These are phyloP conservation scores for Osmerus mordax DNA, from an alignment of 2,113 vertebrate genomes.

Conservation along the genomic window DNA sequence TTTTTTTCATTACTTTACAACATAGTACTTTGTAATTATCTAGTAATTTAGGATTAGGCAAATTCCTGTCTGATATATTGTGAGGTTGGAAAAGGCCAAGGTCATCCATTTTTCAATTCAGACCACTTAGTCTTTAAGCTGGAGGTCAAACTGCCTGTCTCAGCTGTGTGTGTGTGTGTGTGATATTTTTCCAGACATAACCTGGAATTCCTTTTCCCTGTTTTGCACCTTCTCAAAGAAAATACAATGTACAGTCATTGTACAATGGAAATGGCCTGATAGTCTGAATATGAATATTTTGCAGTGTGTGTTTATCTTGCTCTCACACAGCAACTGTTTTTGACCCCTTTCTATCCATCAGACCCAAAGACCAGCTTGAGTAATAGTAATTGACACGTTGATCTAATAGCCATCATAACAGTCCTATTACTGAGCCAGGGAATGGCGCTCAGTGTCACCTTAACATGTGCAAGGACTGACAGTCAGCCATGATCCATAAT, in stretches of 20 bases:
- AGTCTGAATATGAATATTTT: background rate
- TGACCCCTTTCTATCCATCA: slow-evolving; percentile 52
- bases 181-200: background rate
- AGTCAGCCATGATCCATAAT: slow-evolving; percentile 76
- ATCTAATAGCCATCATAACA: slow-evolving; percentile 71
- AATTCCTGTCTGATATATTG: slow-evolving; percentile 23
- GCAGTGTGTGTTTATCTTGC: background rate
- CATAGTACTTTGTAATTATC: slow-evolving; percentile 34
- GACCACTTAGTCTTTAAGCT: background rate
- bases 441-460: slow-evolving; percentile 74
- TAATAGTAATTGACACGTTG: slow-evolving; percentile 75
- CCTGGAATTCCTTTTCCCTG: background rate
- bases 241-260: background rate
- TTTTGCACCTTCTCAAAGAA: background rate
- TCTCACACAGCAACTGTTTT: background rate
- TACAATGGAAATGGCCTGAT: background rate
- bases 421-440: slow-evolving; percentile 66
- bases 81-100: background rate
- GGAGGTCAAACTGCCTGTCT: slow-evolving; percentile 1
- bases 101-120: slow-evolving; percentile 6
- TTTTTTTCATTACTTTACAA: slow-evolving; percentile 19
- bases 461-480: slow-evolving; percentile 75
- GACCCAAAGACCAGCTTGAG: slow-evolving; percentile 66
- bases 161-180: slow-evolving; percentile 2
- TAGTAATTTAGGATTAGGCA: slow-evolving; percentile 28